Percentiles rank a stretch among this genome's conserved stretches.
These are phyloP conservation scores for Eretmocerus hayati DNA, from an alignment of 2,888 invertebrate species.

Conservation along the genomic window DNA sequence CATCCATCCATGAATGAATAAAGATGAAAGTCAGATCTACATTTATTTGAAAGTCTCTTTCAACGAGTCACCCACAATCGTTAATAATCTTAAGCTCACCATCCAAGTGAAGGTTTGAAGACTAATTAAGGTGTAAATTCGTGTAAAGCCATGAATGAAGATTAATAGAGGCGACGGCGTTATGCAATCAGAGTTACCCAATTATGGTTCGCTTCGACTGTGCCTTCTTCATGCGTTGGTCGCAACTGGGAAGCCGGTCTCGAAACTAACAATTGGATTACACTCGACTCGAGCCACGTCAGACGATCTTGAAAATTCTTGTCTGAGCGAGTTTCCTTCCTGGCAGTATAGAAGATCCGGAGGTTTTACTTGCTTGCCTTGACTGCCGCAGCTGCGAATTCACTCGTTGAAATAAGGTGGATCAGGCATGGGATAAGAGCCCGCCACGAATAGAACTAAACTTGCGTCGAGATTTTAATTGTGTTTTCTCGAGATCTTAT, in stretches of 20 bases:
- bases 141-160: slow-evolving; percentile 4
- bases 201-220: too few relatives aligned
- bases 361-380: too few relatives aligned
- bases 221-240: too few relatives aligned
- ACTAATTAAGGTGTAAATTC: slow-evolving; percentile 12
- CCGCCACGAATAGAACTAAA: background rate
- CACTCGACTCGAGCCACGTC: background rate
- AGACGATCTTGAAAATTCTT: background rate
- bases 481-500: background rate
- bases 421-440: background rate
- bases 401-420: too few relatives aligned
- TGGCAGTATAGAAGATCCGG: too few relatives aligned
- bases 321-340: background rate
- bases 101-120: background rate
- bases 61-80: too few relatives aligned
- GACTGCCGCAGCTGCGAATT: too few relatives aligned
- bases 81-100: slow-evolving; percentile 2
- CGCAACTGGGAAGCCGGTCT: too few relatives aligned
- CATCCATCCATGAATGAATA: too few relatives aligned
- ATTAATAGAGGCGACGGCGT: slow-evolving; percentile 9
- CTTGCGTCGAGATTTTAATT: background rate
- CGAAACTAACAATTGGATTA: slow-evolving; percentile 5
- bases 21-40: too few relatives aligned
- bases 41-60: too few relatives aligned
- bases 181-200: slow-evolving; percentile 10